Evolutionary conservation across 2,888 invertebrate genomes (phyloP), one percentile per base, ranked within the genome.

Genomic region (Adelognathus sp.): DNA sequence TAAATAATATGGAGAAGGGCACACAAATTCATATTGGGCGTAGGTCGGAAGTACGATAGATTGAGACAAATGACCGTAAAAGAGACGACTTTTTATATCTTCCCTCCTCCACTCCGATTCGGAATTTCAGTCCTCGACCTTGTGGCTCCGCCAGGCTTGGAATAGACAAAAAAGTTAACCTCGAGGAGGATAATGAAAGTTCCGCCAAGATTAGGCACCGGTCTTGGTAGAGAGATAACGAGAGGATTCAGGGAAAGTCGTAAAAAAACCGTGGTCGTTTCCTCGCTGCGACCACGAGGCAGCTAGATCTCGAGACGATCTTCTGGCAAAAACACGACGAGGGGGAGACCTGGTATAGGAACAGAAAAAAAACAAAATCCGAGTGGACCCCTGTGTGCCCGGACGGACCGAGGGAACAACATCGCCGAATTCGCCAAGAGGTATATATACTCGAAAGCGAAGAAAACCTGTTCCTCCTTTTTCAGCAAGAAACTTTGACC

Each of bases 391-490:
- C 64, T 31, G 63, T 21, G 44, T n/a, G 41, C 29, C 56, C 24
- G 46, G 33, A 60, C n/a, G 46, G 29, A 63, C 33, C 31, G 44
- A 44, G 58, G 56, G 44, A 76, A 72, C 29, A 29, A 44, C 44
- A 36, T 50, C 64, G 69, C 60, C 56, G 75, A 75, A 80, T 73
- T 74, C 16, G 64, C 64, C 41, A 54, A 67, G 58, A 44, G 50
- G 29, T 46, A 16, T 44, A 11, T 63, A 18, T 60, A 16, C 36
- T 61, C 63, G 46, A 69, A 71, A 18, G 21, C 76, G 21, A 29
- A 70, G 52, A 70, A 87, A 87, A 86, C 87, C 85, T 86, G 87
- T 87, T 87, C 81, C 81, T 81, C n/a, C 81, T 78, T 81, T 76
- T 80, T 79, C 60, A 66, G 61, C 79, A 56, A 58, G 66, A 67